These are phyloP conservation scores for Gouania willdenowi DNA, from an alignment of 2,797 vertebrate genomes.

Conservation along the genomic window DNA sequence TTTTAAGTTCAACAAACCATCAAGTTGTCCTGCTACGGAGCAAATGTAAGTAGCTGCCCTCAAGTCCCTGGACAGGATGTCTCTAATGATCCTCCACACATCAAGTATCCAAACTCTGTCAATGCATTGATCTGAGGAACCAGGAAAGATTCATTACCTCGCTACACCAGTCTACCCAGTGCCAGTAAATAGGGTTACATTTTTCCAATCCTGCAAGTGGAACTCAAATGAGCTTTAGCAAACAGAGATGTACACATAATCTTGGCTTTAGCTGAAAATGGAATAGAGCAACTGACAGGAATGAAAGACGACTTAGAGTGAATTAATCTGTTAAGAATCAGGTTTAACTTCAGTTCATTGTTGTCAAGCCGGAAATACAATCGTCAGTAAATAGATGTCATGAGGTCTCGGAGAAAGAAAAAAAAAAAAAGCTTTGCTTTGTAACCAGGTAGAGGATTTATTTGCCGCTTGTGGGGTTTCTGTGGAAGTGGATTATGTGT, in stretches of 20 bases:
- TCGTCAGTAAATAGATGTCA: conserved; percentile 11
- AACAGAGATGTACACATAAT: conserved; percentile 26
- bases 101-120: conserved; percentile 26
- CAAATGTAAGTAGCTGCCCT: conserved; percentile 46
- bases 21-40: conserved; percentile 37
- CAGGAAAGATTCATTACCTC: conserved; percentile 1
- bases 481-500: background rate
- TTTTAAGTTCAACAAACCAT: conserved; percentile 39
- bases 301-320: conserved; percentile 12
- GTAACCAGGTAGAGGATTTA: background rate
- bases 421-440: background rate
- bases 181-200: conserved; percentile 4
- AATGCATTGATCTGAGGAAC: conserved; percentile 4
- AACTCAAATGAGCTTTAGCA: conserved; percentile 28
- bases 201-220: conserved; percentile 2
- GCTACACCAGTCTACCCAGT: background rate
- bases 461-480: background rate
- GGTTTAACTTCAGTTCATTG: conserved; percentile 33
- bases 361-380: conserved; percentile 16
- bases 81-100: conserved; percentile 18
- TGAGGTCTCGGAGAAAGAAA: background rate
- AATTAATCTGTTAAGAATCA: conserved; percentile 25
- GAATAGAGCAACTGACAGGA: conserved; percentile 24
- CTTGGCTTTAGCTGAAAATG: conserved; percentile 28
- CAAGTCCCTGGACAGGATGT: conserved; percentile 31